Percentiles rank a stretch among this genome's conserved stretches.
phyloP scores from a whole-genome alignment of 2,888 invertebrate species.

The Seira ritae region DNA sequence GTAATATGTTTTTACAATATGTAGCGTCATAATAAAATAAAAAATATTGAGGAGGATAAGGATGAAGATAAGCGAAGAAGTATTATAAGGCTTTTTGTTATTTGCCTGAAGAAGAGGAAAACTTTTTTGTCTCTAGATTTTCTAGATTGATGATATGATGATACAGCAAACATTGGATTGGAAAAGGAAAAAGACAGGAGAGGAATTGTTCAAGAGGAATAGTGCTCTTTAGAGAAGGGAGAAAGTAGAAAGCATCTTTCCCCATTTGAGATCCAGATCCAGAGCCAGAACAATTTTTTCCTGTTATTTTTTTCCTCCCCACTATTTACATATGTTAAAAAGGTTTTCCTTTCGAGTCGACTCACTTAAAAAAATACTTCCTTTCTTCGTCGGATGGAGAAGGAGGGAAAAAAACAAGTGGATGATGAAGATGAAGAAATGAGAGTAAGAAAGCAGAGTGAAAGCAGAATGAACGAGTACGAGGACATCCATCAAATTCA shows the following conservation, averaged over 20 bases:
- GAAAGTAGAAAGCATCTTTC: background rate
- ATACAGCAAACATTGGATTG: constrained; percentile 11
- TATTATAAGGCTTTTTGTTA: background rate
- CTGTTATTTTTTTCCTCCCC: constrained; percentile 13
- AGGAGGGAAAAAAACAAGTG: background rate
- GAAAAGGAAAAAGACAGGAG: background rate
- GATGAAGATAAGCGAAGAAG: background rate
- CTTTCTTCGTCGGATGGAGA: background rate
- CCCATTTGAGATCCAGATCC: background rate
- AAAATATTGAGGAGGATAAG: too few relatives aligned
- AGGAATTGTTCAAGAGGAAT: background rate
- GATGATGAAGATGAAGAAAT: background rate
- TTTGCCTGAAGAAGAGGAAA: background rate
- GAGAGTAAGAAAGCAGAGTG: background rate
- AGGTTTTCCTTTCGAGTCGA: constrained; percentile 20
- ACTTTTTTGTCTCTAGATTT: background rate
- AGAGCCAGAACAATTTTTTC: constrained; percentile 8
- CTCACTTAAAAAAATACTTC: constrained; percentile 8
- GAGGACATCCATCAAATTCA: background rate
- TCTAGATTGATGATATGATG: background rate
- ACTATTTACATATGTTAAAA: constrained; percentile 44
- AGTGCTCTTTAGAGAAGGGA: background rate
- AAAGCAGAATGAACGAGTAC: too few relatives aligned
- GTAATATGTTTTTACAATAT: too few relatives aligned
- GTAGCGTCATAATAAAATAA: too few relatives aligned